Evolutionary conservation across 2,113 vertebrate genomes (phyloP).

Genomic region (Laterallus jamaicensis): DNA sequence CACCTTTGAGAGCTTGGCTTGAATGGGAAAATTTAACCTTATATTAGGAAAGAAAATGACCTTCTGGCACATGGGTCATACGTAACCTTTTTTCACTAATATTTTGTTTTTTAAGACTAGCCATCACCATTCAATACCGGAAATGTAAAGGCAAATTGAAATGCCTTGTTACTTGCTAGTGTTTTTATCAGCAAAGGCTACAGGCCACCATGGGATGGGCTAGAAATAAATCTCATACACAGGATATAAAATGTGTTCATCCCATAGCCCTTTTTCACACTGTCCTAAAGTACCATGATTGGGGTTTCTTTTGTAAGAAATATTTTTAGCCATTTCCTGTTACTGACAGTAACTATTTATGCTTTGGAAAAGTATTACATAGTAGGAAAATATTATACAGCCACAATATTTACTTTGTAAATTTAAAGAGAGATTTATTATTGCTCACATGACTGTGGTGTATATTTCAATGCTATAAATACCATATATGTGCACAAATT

Average conservation of each 20-base stretch:
- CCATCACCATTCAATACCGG: not conserved
- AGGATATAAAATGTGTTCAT: not conserved
- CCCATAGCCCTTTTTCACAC: not conserved
- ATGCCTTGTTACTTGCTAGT: not conserved
- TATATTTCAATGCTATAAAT: not conserved
- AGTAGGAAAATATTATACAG: not conserved
- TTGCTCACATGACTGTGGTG: not conserved
- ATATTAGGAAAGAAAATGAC: not conserved
- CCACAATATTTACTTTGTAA: not conserved
- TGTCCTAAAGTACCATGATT: not conserved
- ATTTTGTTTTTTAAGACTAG: not conserved
- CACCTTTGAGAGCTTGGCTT: not conserved
- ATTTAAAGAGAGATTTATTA: not conserved
- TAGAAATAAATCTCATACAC: not conserved
- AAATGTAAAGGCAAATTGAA: not conserved
- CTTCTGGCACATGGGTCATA: not conserved
- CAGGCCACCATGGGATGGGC: too few relatives aligned
- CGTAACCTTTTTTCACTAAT: not conserved
- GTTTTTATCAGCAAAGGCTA: not conserved
- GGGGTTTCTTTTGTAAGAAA: not conserved
- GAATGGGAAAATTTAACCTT: not conserved
- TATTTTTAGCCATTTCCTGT: not conserved
- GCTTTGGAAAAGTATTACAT: not conserved
- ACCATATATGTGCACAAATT: not conserved
- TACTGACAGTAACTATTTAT: not conserved